A percentile compares a stretch with the other conserved stretches of the same genome.
phyloP scores from a whole-genome alignment of 2,113 vertebrate species.

The western clawed frog (Xenopus tropicalis) region UCB_Xtro_10.0 CM004449.2:93502501-93503000 shows the following conservation, averaged over 20 bases:
- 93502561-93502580: no score
- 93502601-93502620: no score
- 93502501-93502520: no score
- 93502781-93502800: conserved; percentile 12
- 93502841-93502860: neutral
- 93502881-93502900: conserved; percentile 8
- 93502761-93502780: conserved; percentile 9
- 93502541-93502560: no score
- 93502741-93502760: conserved; percentile 19
- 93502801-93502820: conserved; percentile 24
- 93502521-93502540: no score
- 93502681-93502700: conserved; percentile 7
- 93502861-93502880: conserved; percentile 17
- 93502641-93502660: conserved; percentile 15
- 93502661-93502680: conserved; percentile 14
- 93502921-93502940: neutral
- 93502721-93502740: conserved; percentile 28
- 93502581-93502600: no score
- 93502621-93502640: neutral
- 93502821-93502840: conserved; percentile 22
- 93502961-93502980: neutral
- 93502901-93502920: neutral
- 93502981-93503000: neutral
- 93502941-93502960: neutral
- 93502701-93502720: conserved; percentile 13